Evolutionary conservation across 2,113 vertebrate genomes (phyloP).

Genomic region (Cololabis saira): DNA sequence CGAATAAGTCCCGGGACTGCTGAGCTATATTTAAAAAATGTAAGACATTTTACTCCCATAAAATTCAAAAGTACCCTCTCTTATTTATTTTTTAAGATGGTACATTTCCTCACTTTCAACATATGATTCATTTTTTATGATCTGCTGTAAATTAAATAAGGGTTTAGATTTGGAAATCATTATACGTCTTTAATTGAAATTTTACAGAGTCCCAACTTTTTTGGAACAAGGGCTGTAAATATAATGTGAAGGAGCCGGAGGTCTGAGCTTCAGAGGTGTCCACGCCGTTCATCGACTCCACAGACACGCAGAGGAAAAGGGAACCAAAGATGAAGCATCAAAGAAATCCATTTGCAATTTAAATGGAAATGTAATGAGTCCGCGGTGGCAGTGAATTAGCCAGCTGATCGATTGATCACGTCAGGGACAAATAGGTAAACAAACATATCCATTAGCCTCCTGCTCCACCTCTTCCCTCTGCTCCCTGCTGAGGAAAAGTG

Average conservation of each 20-base stretch:
- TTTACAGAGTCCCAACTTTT: too few relatives aligned
- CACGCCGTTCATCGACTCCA: not conserved
- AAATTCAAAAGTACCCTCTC: too few relatives aligned
- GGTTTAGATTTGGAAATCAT: too few relatives aligned
- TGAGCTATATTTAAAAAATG: too few relatives aligned
- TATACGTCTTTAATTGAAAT: too few relatives aligned
- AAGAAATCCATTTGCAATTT: conserved; percentile 84
- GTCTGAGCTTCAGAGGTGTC: conserved; percentile 2
- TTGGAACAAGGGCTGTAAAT: too few relatives aligned
- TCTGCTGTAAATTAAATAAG: too few relatives aligned
- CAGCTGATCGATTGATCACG: conserved; percentile 87
- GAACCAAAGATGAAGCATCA: conserved; percentile 53
- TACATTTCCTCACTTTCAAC: too few relatives aligned
- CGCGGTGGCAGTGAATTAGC: conserved; percentile 85
- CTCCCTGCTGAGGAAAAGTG: conserved; percentile 72
- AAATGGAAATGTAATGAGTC: conserved; percentile 85
- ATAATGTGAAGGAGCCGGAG: not conserved
- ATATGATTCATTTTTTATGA: too few relatives aligned
- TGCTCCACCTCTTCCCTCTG: conserved; percentile 71
- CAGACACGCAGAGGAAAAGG: conserved; percentile 30
- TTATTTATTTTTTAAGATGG: too few relatives aligned
- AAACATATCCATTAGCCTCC: conserved; percentile 84
- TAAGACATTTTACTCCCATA: too few relatives aligned
- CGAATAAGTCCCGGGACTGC: too few relatives aligned
- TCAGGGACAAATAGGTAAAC: conserved; percentile 85